Base-by-base conservation (phyloP, 2,113 vertebrate species). In the Chamaetylas fuelleborni region DNA sequence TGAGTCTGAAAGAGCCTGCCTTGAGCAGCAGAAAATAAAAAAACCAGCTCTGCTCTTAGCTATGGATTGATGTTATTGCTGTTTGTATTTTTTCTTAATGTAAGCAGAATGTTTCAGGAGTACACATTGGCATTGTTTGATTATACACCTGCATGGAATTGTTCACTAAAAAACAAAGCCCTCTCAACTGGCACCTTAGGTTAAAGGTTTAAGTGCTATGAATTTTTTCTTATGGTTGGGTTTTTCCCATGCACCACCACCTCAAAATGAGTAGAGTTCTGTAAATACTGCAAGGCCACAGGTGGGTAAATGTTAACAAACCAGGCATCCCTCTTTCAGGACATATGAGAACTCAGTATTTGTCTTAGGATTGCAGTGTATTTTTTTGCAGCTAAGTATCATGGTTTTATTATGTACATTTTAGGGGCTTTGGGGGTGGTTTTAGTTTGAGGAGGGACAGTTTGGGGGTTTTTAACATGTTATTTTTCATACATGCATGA, bases 331-430 rank as follows among this genome's bases (percentile, higher is more conserved):
- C 17, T 34, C 42, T 40, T 36, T 31, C 47, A 74, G 71, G 48
- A 26, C 31, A 17, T 14, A 0, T 3, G 22, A 72, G 48, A 42
- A 18, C 11, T 71, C 2, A 0, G 3, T 38, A 10, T 33, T 72
- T 51, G 5, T n/a, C 2, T 36, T 43, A 70, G 45, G 60, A 54
- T 54, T 58, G 24, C 16, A 48, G 13, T 8, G n/a, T 3, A 9
- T 18, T 48, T 42, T 66, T 87, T 43, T 67, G 28, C 48, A 92
- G 47, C 13, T 47, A n/a, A 58, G 2, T 36, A 2, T 71, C 6
- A 1, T 40, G 34, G 19, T 2, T 90, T 77, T 72, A 29, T 67
- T 84, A 11, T 69, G 19, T 33, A 36, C 24, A 11, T 64, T 57
- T 22, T 8, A 45, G 40, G 20, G 34, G 45, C 25, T 17, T 77